Base-by-base conservation (phyloP, 2,888 invertebrate species). In the Caenorhabditis imperialis region DNA sequence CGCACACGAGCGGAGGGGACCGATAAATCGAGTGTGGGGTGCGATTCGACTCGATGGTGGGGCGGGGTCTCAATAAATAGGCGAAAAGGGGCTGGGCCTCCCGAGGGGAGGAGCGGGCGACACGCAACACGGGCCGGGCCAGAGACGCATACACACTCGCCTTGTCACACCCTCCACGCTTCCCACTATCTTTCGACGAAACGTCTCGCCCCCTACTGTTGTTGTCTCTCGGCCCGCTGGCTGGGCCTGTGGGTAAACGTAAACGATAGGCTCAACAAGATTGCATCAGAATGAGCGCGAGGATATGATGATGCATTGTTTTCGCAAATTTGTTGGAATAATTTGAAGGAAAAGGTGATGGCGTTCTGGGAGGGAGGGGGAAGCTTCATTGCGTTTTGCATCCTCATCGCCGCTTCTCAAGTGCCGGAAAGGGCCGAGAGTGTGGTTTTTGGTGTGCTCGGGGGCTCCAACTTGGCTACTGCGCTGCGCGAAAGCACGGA, bases 11-110 rank as follows among this genome's bases (percentile, higher is more conserved):
- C 63, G 57, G 50, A 70, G 61, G 48, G 70, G 60, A 72, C 72
- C 63, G 72, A 72, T 63, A 72, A 58, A 72, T 72, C 65, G 72
- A 72, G 72, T 72, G 65, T 20, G 38, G 60, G 54, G 47, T 58
- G 58, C 60, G 65, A 63, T 47, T 55, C 53, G 57, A 51, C 55
- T 58, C 53, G 57, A n/a, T n/a, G n/a, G n/a, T n/a, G 50, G 57
- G 65, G 65, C 71, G 71, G 62, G 62, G 63, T 44, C 51, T 37
- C 45, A 72, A 72, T 72, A 63, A 65, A 65, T 65, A 72, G 60
- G 72, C 72, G 62, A 72, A 72, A 72, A 72, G 71, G 55, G 71
- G 71, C 51, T 48, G 62, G 71, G 62, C 63, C 51, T 63, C 30
- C 18, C 30, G 16, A 40, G 25, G 25, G 37, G n/a, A 54, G 55